Percentiles rank a stretch among this genome's conserved stretches.
Conservation (phyloP, 35 echinoderm and acorn worm species). For the Amphiura filiformis region DNA sequence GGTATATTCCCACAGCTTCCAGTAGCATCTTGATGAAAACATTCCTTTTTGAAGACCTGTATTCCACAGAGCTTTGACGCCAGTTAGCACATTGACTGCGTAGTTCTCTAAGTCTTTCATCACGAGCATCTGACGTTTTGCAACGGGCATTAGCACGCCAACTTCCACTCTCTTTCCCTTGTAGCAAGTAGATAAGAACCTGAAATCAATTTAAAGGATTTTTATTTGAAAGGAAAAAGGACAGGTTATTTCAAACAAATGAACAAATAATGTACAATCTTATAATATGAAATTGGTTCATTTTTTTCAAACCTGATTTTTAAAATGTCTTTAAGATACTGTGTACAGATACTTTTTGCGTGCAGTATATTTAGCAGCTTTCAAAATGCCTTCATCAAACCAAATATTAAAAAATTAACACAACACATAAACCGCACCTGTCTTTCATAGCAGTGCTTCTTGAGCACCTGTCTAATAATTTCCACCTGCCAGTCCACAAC, state of each 20-base stretch:
- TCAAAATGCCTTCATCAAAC: no score
- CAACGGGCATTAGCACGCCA: constrained; percentile 58
- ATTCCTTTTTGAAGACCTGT: constrained; percentile 47
- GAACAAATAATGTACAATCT: neutral
- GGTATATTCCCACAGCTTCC: constrained; percentile 88
- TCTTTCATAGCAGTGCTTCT: constrained; percentile 87
- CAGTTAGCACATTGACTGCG: constrained; percentile 75
- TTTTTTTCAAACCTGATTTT: no score
- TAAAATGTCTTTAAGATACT: no score
- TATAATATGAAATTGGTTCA: no score
- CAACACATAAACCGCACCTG: no score
- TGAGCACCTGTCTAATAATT: constrained; percentile 62
- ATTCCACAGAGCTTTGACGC: constrained; percentile 60
- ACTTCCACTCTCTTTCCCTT: constrained; percentile 82
- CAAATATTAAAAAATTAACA: no score
- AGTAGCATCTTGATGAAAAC: constrained; percentile 76
- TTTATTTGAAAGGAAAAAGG: no score
- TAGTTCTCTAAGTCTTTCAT: constrained; percentile 65
- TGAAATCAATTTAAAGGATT: constrained; percentile 8
- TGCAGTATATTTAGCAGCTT: no score
- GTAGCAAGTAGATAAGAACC: constrained; percentile 81
- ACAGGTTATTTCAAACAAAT: neutral
- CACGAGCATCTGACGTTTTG: constrained; percentile 49
- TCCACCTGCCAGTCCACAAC: constrained; percentile 87
- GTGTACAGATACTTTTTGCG: no score